Evolutionary conservation across 1,140 invertebrate species (phyloP).

Genomic region (Luehdorfia chinensis): DNA sequence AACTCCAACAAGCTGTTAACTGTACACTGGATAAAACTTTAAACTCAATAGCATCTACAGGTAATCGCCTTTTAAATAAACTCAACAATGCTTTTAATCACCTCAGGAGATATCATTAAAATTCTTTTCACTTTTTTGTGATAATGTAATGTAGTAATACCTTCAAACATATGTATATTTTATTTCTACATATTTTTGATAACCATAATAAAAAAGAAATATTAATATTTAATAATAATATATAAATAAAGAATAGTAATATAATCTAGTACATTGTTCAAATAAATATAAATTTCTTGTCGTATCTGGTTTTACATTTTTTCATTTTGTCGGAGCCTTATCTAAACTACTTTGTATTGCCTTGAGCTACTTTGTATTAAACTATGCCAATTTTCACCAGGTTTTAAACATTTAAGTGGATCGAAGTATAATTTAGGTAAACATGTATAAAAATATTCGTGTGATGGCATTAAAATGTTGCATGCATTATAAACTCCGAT

Average conservation of each 20-base stretch:
- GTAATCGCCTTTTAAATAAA: constrained; percentile 16
- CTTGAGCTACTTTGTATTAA: constrained; percentile 14
- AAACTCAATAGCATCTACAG: constrained; percentile 15
- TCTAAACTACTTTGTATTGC: constrained; percentile 12
- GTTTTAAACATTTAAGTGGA: constrained; percentile 11
- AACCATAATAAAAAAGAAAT: no score
- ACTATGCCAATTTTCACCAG: constrained; percentile 16
- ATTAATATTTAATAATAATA: no score
- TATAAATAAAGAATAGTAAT: no score
- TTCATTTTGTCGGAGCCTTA: constrained; percentile 7
- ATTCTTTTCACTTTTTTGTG: no score
- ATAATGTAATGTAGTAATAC: no score
- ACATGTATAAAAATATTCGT: constrained; percentile 11
- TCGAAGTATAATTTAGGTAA: constrained; percentile 12
- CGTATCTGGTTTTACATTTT: no score
- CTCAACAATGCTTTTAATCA: constrained; percentile 12
- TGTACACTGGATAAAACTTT: constrained; percentile 9
- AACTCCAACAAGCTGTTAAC: constrained; percentile 21
- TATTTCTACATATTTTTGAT: no score
- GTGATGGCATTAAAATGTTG: no score
- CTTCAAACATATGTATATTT: no score
- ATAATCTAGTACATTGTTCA: no score
- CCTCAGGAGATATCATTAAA: constrained; percentile 1
- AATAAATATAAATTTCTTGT: no score
- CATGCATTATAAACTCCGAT: no score